Percentiles rank a stretch among this genome's conserved stretches.
These are phyloP conservation scores for Mactra quadrangularis DNA, from an alignment of 1,140 invertebrate species.

Conservation along the genomic window DNA sequence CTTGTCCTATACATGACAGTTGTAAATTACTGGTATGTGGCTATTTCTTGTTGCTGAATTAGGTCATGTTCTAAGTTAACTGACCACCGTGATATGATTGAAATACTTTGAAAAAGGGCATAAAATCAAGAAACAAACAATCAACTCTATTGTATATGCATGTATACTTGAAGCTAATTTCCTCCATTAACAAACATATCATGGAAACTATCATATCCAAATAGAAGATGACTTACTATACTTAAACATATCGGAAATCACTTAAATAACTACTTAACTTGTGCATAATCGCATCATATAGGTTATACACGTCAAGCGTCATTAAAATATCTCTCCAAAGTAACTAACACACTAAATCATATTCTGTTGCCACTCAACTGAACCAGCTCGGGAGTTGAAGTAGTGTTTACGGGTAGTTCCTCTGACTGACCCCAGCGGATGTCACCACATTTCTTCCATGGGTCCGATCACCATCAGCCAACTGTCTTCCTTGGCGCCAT, in stretches of 20 bases:
- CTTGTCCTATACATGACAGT: constrained; percentile 15
- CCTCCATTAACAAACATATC: constrained; percentile 28
- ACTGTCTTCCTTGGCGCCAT: constrained; percentile 29
- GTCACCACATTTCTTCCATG: constrained; percentile 37
- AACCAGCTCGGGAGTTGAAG: constrained; percentile 41
- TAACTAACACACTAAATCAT: constrained; percentile 48
- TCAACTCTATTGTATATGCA: constrained; percentile 27
- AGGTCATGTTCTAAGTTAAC: constrained; percentile 24
- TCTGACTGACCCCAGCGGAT: constrained; percentile 29
- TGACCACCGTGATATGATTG: constrained; percentile 14
- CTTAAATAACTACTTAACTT: constrained; percentile 23
- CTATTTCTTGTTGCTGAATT: constrained; percentile 8
- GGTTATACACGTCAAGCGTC: constrained; percentile 8
- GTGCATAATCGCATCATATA: constrained; percentile 14
- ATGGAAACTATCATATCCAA: constrained; percentile 22
- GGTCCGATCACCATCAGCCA: too few species aligned
- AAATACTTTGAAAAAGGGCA: constrained; percentile 18
- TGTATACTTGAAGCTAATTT: constrained; percentile 6
- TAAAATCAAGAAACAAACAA: constrained; percentile 24
- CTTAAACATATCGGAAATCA: constrained; percentile 14
- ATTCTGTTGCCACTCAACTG: constrained; percentile 46
- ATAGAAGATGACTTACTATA: constrained; percentile 34
- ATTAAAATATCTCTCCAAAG: constrained; percentile 22
- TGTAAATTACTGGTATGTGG: constrained; percentile 12
- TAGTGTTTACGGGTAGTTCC: constrained; percentile 34